Base-by-base conservation (phyloP, 2,113 vertebrate species). In the Dasyurus viverrinus region DNA sequence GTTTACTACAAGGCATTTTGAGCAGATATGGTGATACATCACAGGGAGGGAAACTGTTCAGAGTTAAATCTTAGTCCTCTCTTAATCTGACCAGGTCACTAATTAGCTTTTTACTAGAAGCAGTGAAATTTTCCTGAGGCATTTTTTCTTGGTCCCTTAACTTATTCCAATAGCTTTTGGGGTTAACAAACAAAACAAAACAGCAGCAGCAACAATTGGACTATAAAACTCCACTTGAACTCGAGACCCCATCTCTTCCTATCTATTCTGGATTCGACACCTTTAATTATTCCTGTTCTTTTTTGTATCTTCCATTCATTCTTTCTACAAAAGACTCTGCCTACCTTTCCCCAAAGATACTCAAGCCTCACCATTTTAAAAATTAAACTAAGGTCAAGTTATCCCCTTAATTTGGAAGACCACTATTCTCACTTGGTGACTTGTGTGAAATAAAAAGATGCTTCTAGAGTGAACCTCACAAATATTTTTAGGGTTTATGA, bases 1-100 rank as follows among this genome's bases (percentile, higher is more conserved):
- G 94, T 97, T 96, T 95, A 95, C 97, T 94, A 94, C 36, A 96
- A 96, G 97, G 95, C 93, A 95, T 52, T 90, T 48, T 47, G 89
- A 26, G 27, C 47, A 90, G 46, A 90, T 42, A 93, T 26, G 42
- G 57, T 92, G 93, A 92, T 52, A 53, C 25, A 91, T 93, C 95
- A 76, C 89, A 96, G 91, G 95, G 6, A 94, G 24, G 36, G 68
- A 96, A 95, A 95, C 8, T 42, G 89, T 14, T 50, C 54, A 93
- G 84, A 92, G 93, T 89, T 90, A 91, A 93, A 92, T 68, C 14
- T 95, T 96, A 90, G 50, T 47, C 68, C 89, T 47, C 90, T 96
- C 91, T 89, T 94, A 95, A 92, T 89, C 60, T 96, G 92, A 95
- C 53, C 16, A 48, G 91, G 11, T 94, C 12, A 48, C 96, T 94